Conservation (phyloP, 2,888 invertebrate genomes). For the Encarsia formosa region DNA sequence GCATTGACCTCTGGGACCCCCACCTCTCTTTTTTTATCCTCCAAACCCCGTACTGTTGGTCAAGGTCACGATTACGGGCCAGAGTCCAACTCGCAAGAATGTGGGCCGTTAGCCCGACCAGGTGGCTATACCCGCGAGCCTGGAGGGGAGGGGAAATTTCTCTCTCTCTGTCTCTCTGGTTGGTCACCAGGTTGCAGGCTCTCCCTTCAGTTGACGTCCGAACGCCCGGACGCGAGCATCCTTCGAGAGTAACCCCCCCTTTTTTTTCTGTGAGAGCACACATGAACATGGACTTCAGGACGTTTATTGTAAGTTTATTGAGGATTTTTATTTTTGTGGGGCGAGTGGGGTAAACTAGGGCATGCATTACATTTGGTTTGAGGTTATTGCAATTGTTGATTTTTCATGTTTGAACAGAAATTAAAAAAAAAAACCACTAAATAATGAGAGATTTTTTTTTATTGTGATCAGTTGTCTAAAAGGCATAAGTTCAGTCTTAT, state of each 20-base stretch:
- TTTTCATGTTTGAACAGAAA: no score
- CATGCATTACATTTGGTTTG: no score
- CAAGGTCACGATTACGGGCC: constrained; percentile 33
- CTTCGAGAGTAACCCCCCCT: constrained; percentile 3
- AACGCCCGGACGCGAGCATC: constrained; percentile 5
- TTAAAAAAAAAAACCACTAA: no score
- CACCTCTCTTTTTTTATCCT: no score
- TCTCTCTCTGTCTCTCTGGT: no score
- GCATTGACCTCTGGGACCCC: no score
- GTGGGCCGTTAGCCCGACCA: constrained; percentile 31
- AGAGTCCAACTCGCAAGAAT: constrained; percentile 31
- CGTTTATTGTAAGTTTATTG: constrained; percentile 39
- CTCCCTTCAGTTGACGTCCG: constrained; percentile 14
- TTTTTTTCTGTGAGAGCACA: neutral
- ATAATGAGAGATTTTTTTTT: no score
- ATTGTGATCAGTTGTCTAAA: no score
- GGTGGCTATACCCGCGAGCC: neutral
- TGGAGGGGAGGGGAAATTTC: neutral
- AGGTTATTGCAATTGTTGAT: no score
- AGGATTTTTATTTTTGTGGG: neutral
- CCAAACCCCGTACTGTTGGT: no score
- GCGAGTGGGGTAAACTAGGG: neutral
- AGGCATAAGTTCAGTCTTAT: no score
- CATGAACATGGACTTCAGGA: constrained; percentile 42
- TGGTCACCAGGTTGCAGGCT: no score